Evolutionary conservation across 2,113 vertebrate genomes (phyloP).

Genomic region (Alaudala cheleensis): DNA sequence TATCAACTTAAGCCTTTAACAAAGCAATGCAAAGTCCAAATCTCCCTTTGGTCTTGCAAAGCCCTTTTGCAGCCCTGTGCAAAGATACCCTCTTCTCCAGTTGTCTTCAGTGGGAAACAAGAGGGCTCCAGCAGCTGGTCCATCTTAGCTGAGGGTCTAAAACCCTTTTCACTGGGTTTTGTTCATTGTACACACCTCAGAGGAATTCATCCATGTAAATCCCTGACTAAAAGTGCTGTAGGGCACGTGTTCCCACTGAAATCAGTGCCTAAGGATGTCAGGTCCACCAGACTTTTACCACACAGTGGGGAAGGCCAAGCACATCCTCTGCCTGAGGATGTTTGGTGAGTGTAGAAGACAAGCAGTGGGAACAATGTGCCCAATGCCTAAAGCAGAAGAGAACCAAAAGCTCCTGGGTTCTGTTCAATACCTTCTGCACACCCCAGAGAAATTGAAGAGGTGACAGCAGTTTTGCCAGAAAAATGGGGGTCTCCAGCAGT

Average conservation of each 20-base stretch:
- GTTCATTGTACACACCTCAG: not conserved
- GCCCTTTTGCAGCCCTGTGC: not conserved
- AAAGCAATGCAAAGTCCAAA: not conserved
- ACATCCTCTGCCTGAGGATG: accelerated
- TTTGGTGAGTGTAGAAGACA: not conserved
- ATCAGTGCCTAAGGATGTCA: not conserved
- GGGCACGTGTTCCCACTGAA: not conserved
- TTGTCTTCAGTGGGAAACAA: not conserved
- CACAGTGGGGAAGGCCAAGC: accelerated
- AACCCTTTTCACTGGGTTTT: not conserved
- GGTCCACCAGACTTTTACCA: too few relatives aligned
- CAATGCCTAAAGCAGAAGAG: not conserved
- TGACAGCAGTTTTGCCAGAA: not conserved
- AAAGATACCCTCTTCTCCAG: not conserved
- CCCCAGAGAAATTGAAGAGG: not conserved
- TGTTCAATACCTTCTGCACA: not conserved
- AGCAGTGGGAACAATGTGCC: not conserved
- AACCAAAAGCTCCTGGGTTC: not conserved
- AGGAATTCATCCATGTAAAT: not conserved
- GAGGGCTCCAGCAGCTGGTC: not conserved
- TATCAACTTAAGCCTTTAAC: not conserved
- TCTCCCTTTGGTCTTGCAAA: not conserved
- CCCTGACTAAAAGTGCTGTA: not conserved
- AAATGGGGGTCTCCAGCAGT: not conserved
- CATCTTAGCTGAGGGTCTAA: not conserved